These are phyloP conservation scores for Semotilus atromaculatus DNA, from an alignment of 2,797 vertebrate species.

Conservation along the genomic window DNA sequence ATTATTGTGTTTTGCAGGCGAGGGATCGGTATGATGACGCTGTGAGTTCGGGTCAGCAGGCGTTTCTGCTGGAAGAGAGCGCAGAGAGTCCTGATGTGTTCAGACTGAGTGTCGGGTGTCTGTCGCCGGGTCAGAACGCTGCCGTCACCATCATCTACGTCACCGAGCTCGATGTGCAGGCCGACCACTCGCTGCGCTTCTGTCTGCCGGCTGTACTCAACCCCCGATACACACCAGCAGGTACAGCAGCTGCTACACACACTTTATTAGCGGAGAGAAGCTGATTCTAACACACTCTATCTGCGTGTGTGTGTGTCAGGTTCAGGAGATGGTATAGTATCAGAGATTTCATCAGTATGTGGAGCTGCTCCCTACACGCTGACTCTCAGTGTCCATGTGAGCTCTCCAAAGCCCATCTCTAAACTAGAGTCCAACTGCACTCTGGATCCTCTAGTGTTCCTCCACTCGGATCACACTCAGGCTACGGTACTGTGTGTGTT, in stretches of 20 bases:
- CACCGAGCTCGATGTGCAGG: constrained; percentile 81
- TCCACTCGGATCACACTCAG: constrained; percentile 73
- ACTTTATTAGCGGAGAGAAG: background rate
- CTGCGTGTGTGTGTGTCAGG: constrained; percentile 55
- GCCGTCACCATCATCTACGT: constrained; percentile 80
- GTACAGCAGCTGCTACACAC: constrained; percentile 61
- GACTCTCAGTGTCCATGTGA: constrained; percentile 72
- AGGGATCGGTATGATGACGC: background rate
- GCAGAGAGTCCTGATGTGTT: constrained; percentile 78
- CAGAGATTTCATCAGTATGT: constrained; percentile 66
- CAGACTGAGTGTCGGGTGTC: constrained; percentile 76
- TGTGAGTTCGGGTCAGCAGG: constrained; percentile 59
- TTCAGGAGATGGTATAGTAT: constrained; percentile 41
- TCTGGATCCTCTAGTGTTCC: constrained; percentile 76
- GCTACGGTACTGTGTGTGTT: constrained; percentile 71
- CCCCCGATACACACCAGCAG: constrained; percentile 78
- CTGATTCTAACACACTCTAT: background rate
- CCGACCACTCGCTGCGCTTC: constrained; percentile 79
- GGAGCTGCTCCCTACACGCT: constrained; percentile 79
- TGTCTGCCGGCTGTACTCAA: constrained; percentile 84
- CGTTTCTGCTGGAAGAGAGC: constrained; percentile 82
- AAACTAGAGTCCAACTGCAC: constrained; percentile 80
- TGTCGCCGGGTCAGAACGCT: constrained; percentile 77
- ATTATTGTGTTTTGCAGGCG: background rate
- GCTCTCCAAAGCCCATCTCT: constrained; percentile 75